These are phyloP conservation scores for Paraescarpia echinospica DNA, from an alignment of 1,140 invertebrate species.

Conservation along the genomic window DNA sequence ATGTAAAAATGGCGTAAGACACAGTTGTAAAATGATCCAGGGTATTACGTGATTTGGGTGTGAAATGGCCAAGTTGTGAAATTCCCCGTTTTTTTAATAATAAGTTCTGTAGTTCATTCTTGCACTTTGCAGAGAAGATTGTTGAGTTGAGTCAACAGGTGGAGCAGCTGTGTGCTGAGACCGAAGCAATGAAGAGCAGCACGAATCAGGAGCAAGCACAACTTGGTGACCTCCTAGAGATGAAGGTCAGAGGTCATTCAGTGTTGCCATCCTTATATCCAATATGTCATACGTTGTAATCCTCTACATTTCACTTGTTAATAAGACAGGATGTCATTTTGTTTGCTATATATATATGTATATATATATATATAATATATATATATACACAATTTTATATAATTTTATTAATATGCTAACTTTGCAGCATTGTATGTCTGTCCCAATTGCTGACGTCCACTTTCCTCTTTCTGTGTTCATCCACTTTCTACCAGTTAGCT, in stretches of 20 bases:
- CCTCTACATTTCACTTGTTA: too few species aligned
- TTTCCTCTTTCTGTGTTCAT: too few species aligned
- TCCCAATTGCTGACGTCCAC: too few species aligned
- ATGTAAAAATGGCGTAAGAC: neutral
- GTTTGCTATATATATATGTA: too few species aligned
- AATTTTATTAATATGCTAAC: too few species aligned
- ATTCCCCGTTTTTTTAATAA: neutral
- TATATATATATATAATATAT: too few species aligned
- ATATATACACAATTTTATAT: too few species aligned
- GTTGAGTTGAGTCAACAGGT: slow-evolving; percentile 31
- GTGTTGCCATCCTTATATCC: neutral
- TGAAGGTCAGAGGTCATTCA: neutral
- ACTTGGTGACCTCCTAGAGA: neutral
- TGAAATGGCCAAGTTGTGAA: too few species aligned
- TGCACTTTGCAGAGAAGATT: slow-evolving; percentile 35
- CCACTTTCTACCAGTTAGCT: too few species aligned
- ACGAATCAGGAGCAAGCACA: neutral
- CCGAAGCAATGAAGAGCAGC: neutral
- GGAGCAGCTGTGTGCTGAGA: slow-evolving; percentile 18
- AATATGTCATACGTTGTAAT: too few species aligned
- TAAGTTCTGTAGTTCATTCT: neutral
- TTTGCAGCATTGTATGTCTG: too few species aligned
- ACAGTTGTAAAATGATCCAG: neutral
- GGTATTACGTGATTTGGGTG: neutral
- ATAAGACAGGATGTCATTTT: too few species aligned